These are phyloP conservation scores for Trachelus stipa DNA, from an alignment of 2,888 invertebrate genomes.

Conservation along the genomic window DNA sequence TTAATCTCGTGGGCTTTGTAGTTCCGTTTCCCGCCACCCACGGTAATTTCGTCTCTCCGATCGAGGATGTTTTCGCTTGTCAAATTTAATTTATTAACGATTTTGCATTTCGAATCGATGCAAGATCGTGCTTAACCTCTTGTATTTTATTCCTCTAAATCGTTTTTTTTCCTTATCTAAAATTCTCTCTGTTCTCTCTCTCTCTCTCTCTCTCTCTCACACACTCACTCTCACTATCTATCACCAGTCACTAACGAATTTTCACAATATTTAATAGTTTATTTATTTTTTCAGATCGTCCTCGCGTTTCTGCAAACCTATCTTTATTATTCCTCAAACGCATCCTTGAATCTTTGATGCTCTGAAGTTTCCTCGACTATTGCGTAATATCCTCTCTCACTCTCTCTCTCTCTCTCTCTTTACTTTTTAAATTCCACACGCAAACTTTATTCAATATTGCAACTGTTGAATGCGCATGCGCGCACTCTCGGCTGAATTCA, in stretches of 20 bases:
- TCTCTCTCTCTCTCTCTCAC: conserved; percentile 15
- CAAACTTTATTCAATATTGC: not conserved
- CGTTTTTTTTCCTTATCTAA: too few relatives aligned
- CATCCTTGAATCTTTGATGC: not conserved
- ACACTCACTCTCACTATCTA: conserved; percentile 9
- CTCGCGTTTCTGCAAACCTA: not conserved
- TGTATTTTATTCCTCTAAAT: too few relatives aligned
- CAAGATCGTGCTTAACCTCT: too few relatives aligned
- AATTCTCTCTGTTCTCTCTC: conserved; percentile 12
- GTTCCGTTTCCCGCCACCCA: too few relatives aligned
- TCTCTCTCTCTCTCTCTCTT: not conserved
- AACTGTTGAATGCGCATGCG: not conserved
- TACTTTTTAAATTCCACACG: too few relatives aligned
- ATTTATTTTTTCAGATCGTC: conserved; percentile 6
- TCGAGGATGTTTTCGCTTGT: too few relatives aligned
- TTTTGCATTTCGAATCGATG: too few relatives aligned
- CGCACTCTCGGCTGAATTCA: not conserved
- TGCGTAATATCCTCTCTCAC: too few relatives aligned
- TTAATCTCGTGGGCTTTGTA: too few relatives aligned
- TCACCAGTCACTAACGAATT: conserved; percentile 12
- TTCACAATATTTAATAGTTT: conserved; percentile 8
- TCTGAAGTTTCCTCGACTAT: too few relatives aligned
- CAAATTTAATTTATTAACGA: too few relatives aligned
- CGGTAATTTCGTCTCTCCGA: too few relatives aligned
- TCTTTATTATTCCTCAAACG: not conserved